phyloP scores from a whole-genome alignment of 2,113 vertebrate species.

The Bos taurus region ARS-UCD2.0 NC_037332.1:116268001-116268500 shows the following conservation, averaged over 20 bases:
- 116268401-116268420: neutral
- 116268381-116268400: neutral
- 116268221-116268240: neutral
- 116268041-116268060: conserved; percentile 56
- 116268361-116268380: neutral
- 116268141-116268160: neutral
- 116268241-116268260: neutral
- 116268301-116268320: neutral
- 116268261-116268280: neutral
- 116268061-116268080: conserved; percentile 71
- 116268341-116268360: neutral
- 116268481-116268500: no score
- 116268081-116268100: conserved; percentile 59
- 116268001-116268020: conserved; percentile 33
- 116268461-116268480: rapidly evolving
- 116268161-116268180: neutral
- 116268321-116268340: neutral
- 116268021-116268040: neutral
- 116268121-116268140: conserved; percentile 63
- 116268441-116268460: rapidly evolving
- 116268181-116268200: rapidly evolving
- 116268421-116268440: neutral
- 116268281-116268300: rapidly evolving
- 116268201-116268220: neutral
- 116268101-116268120: conserved; percentile 58